Evolutionary conservation across 2,113 vertebrate genomes (phyloP), one percentile per base, ranked within the genome.

Genomic region (Neolamprologus brichardi): DNA sequence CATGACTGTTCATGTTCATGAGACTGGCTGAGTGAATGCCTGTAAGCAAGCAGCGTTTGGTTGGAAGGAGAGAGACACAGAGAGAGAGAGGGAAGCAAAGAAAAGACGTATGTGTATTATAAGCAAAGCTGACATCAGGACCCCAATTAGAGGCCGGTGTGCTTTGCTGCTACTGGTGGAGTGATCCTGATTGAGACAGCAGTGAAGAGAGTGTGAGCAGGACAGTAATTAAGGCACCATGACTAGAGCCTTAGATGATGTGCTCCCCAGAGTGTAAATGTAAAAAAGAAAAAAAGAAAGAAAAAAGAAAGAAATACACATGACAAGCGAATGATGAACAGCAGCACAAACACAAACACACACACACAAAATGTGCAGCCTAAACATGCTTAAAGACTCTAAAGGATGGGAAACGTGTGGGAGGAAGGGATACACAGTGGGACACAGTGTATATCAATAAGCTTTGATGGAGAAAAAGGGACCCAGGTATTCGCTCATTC

Each of bases 91-190:
- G 18, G 79, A 41, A 28, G 7, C 79, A 84, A 82, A 79, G 58
- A 84, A 77, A 81, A 81, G 86, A 91, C 79, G 64, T 78, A 87
- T 84, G 82, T 82, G 90, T 95, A 23, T 87, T 89, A 91, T 91
- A 91, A 93, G 89, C 79, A 88, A 90, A 89, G 79, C 92, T 85
- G 93, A 93, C 92, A 95, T 92, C 89, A 92, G 81, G 84, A 93
- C 81, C 87, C 88, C 91, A 94, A 94, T 95, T 94, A 95, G 87
- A 87, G 89, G 82, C 92, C 82, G 62, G 83, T 13, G 75, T 37
- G 86, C 28, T 83, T 83, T 20, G 51, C 37, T 52, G 72, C 80
- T 79, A 51, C 25, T 49, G 83, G 51, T 79, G 56, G 88, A 91
- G 85, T 11, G 81, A 86, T 83, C 25, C 3, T 7, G 70, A 81